phyloP scores from a whole-genome alignment of 2,888 invertebrate genomes.

The Chaetogeoica ovagalla region DNA sequence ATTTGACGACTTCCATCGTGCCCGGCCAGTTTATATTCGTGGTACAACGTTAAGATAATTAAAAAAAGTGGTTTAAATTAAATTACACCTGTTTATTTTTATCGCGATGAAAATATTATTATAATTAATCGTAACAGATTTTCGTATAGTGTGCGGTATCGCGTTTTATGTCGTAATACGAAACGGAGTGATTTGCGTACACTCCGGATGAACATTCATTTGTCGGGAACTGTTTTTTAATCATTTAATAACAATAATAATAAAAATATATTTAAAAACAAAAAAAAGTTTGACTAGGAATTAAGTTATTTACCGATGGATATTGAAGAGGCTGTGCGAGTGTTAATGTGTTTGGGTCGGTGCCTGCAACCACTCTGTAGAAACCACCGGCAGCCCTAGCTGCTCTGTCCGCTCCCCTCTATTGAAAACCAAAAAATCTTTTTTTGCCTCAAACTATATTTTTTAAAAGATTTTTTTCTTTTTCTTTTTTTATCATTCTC shows the following conservation, averaged over 20 bases:
- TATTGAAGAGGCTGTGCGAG: slow-evolving; percentile 56
- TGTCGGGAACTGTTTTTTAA: no score
- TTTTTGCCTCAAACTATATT: slow-evolving; percentile 49
- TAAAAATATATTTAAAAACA: background rate
- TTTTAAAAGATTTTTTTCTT: slow-evolving; percentile 22
- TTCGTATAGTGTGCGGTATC: no score
- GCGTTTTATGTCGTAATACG: no score
- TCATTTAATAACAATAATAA: no score
- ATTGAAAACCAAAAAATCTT: slow-evolving; percentile 56
- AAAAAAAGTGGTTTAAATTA: slow-evolving; percentile 1
- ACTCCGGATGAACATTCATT: no score
- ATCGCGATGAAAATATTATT: no score
- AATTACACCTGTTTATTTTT: no score
- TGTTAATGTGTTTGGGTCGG: slow-evolving; percentile 69
- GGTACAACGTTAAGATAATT: background rate
- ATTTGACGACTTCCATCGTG: slow-evolving; percentile 25
- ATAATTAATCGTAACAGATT: no score
- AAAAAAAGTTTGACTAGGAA: slow-evolving; percentile 45
- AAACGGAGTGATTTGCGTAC: no score
- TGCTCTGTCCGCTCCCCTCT: slow-evolving; percentile 79
- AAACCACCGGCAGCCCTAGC: slow-evolving; percentile 78
- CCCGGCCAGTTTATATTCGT: slow-evolving; percentile 27
- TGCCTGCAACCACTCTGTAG: slow-evolving; percentile 77
- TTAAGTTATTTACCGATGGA: slow-evolving; percentile 53
- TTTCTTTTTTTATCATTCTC: slow-evolving; percentile 3